phyloP scores from a whole-genome alignment of 1,140 invertebrate species.

The Orchesella cincta region DNA sequence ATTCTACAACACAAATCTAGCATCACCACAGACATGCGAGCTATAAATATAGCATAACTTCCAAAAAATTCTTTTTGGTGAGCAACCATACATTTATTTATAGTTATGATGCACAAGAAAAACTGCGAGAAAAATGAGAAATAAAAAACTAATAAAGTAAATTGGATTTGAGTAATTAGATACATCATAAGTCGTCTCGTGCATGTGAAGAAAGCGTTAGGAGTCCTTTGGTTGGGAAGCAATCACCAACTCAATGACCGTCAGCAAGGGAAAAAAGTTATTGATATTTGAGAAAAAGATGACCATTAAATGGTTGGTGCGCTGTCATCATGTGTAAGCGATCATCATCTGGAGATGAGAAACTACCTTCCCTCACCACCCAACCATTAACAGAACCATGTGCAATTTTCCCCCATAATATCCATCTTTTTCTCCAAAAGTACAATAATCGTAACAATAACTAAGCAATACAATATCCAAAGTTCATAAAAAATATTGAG shows the following conservation, averaged over 20 bases:
- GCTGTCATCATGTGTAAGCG: background rate
- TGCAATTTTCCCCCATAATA: background rate
- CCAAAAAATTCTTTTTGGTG: too few species aligned
- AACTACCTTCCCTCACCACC: conserved; percentile 9
- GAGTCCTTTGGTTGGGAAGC: background rate
- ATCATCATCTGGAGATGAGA: conserved; percentile 11
- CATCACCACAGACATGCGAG: too few species aligned
- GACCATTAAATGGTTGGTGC: conserved; percentile 1
- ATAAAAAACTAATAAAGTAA: background rate
- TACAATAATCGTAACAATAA: conserved; percentile 17
- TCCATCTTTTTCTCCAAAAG: background rate
- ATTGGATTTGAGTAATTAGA: background rate
- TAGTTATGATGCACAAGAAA: background rate
- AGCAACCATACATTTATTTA: background rate
- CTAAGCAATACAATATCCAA: too few species aligned
- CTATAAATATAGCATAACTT: too few species aligned
- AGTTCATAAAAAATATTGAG: too few species aligned
- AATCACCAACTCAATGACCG: background rate
- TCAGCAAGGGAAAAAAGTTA: background rate
- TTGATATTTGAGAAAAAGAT: conserved; percentile 1
- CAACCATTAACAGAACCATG: too few species aligned
- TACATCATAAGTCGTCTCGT: background rate
- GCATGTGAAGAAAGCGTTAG: background rate
- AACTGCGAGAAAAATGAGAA: background rate
- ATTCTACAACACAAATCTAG: too few species aligned